Evolutionary conservation across 1,140 invertebrate genomes (phyloP), one percentile per base, ranked within the genome.

Genomic region (Drosophila kepulauana): DNA sequence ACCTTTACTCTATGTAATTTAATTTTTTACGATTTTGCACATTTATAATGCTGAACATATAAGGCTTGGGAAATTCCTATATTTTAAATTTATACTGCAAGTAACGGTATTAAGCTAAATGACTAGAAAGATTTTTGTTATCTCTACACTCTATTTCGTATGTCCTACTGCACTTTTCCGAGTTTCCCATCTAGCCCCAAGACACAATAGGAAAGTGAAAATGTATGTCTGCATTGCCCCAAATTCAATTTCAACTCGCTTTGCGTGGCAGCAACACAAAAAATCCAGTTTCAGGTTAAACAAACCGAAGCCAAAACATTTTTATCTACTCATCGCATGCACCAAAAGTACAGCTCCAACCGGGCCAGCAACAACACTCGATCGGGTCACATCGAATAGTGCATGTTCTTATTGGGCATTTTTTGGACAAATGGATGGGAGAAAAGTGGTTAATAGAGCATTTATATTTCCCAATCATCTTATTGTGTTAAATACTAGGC

Each of bases 1-100:
- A 82, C 87, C 66, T 70, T 57, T 41, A 69, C 57, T 76, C 67
- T 79, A 46, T 79, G 86, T 69, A 90, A 90, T 90, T 90, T 75
- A 90, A 90, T 90, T 90, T 90, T 90, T 90, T 90, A 90, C 87
- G 86, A 90, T 90, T 90, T 90, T 90, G 86, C 81, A 90, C 86
- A 78, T 43, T 67, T 77, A 90, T 79, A 70, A 52, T 57, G 48
- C 54, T 57, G 49, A 25, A 25, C 20, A 8, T 7, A 38, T 7
- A 38, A 66, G 51, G 54, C 56, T 71, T 68, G 11, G 33, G 43
- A 68, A 79, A 70, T 46, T 61, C 57, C 15, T 58, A n/a, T 45
- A 45, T 16, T 57, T 72, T 0, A 49, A 66, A 57, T 8, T 43
- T 45, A 8, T 13, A 6, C 57, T 6, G 15, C 2, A 8, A 7